phyloP scores from a whole-genome alignment of 2,888 invertebrate species.

The Biston betularia region DNA sequence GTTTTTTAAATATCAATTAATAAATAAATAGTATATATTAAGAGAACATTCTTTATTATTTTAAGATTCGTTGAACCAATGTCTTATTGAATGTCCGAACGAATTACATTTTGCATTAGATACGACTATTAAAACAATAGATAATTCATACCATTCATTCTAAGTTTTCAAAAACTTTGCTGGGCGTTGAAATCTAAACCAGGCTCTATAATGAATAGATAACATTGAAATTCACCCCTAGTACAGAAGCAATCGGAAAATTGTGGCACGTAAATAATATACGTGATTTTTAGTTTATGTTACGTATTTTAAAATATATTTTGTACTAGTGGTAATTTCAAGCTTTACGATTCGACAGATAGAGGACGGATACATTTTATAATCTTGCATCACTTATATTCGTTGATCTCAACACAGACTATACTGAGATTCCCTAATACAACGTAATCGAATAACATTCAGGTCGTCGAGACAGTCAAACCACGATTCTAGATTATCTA shows the following conservation, averaged over 20 bases:
- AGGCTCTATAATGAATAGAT: too few relatives aligned
- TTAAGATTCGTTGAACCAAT: constrained; percentile 42
- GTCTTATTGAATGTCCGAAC: constrained; percentile 15
- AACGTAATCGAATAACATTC: constrained; percentile 13
- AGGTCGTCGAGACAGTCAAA: constrained; percentile 14
- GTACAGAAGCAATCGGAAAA: background rate
- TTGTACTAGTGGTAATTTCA: too few relatives aligned
- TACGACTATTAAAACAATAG: too few relatives aligned
- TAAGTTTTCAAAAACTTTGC: too few relatives aligned
- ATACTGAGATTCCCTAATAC: constrained; percentile 11
- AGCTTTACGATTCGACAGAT: too few relatives aligned
- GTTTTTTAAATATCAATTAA: constrained; percentile 73
- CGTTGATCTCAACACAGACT: background rate
- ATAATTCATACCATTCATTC: too few relatives aligned
- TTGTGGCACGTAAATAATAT: background rate
- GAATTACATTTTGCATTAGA: constrained; percentile 10
- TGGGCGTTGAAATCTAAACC: too few relatives aligned
- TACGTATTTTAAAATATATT: too few relatives aligned
- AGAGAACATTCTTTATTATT: constrained; percentile 53
- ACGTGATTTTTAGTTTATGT: too few relatives aligned
- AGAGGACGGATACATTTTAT: constrained; percentile 22
- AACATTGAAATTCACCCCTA: background rate
- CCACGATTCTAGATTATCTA: constrained; percentile 19
- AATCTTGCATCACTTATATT: constrained; percentile 1
- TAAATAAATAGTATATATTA: constrained; percentile 85